These are phyloP conservation scores for Thalassaphorura encarpata DNA, from an alignment of 1,140 invertebrate genomes.

Conservation along the genomic window DNA sequence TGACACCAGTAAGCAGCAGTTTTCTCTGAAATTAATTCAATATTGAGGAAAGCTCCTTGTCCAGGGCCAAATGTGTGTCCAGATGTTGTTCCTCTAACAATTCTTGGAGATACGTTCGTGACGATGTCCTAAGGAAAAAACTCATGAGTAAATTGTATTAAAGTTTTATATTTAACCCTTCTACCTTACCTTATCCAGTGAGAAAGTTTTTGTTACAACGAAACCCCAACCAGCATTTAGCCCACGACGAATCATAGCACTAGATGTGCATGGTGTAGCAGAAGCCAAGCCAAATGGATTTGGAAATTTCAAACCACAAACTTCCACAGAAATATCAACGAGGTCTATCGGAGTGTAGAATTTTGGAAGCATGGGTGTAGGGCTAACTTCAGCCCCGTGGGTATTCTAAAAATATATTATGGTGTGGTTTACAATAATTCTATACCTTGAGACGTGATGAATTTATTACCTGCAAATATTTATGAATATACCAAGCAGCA, in stretches of 20 bases:
- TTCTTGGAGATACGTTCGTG: slow-evolving; percentile 93
- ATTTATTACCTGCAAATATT: slow-evolving; percentile 65
- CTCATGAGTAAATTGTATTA: too few species aligned
- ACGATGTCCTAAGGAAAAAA: slow-evolving; percentile 66
- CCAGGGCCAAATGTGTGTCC: slow-evolving; percentile 86
- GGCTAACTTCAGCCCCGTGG: slow-evolving; percentile 44
- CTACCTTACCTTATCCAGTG: slow-evolving; percentile 70
- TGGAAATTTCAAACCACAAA: slow-evolving; percentile 87
- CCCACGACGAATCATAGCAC: slow-evolving; percentile 86
- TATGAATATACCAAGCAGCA: slow-evolving; percentile 92
- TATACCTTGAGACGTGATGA: background rate
- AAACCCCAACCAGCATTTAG: slow-evolving; percentile 97
- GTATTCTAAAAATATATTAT: slow-evolving; percentile 37
- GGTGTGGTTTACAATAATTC: slow-evolving; percentile 5
- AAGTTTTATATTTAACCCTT: too few species aligned
- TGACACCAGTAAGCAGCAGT: slow-evolving; percentile 83
- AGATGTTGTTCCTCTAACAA: slow-evolving; percentile 84
- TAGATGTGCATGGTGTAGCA: slow-evolving; percentile 87
- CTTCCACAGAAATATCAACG: slow-evolving; percentile 81
- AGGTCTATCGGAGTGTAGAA: slow-evolving; percentile 89
- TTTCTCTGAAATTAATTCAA: slow-evolving; percentile 97
- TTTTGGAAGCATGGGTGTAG: slow-evolving; percentile 65
- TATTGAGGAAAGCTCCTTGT: slow-evolving; percentile 91
- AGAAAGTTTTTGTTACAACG: slow-evolving; percentile 92
- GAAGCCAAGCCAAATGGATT: slow-evolving; percentile 97